Evolutionary conservation across 2,888 invertebrate species (phyloP).

Genomic region (Lycaena phlaeas): DNA sequence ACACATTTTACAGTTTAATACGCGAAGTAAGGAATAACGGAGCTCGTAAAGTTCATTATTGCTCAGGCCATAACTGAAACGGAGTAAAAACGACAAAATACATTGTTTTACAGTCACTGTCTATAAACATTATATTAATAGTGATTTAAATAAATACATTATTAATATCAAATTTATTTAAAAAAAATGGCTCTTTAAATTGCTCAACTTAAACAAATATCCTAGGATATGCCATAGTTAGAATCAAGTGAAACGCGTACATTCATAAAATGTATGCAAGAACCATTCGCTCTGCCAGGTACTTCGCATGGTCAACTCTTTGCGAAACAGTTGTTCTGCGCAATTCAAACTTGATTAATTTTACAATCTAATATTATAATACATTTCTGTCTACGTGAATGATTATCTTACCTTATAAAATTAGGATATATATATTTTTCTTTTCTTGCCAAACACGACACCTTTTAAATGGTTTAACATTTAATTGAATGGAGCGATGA

Average conservation of each 20-base stretch:
- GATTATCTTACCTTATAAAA: no score
- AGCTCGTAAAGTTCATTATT: constrained; percentile 1
- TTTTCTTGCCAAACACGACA: no score
- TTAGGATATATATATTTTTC: no score
- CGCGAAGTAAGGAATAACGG: background rate
- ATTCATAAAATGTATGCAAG: background rate
- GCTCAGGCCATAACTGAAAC: background rate
- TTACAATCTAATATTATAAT: no score
- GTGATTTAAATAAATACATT: background rate
- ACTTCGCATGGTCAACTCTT: no score
- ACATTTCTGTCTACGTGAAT: no score
- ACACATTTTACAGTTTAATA: constrained; percentile 4
- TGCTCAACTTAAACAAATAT: background rate
- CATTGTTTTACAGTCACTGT: background rate
- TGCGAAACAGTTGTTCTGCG: no score
- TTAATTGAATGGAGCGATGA: no score
- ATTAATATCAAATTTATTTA: background rate
- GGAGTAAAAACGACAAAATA: background rate
- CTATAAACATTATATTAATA: background rate
- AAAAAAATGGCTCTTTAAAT: background rate
- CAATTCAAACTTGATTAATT: no score
- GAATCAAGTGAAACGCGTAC: background rate
- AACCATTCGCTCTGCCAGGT: no score
- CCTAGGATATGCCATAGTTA: no score
- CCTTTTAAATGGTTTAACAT: no score